Evolutionary conservation across 2,888 invertebrate species (phyloP).

Genomic region (Salticus scenicus): DNA sequence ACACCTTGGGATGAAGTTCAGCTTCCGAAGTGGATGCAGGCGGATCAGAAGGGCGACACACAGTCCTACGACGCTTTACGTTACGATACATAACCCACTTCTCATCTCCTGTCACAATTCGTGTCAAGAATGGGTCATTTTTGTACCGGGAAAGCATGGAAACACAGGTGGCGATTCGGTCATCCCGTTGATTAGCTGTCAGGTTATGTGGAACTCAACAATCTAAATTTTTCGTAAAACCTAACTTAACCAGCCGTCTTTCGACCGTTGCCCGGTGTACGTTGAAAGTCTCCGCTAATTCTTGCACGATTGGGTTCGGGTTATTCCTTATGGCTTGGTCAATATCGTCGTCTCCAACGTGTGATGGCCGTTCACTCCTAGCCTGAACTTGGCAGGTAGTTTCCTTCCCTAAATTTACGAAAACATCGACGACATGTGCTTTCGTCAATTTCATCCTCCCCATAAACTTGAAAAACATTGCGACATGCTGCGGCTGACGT

Average conservation of each 20-base stretch:
- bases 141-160: conserved; percentile 22
- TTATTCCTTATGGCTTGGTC: not conserved
- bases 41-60: not conserved
- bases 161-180: conserved; percentile 10
- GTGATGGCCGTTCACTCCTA: conserved; percentile 6
- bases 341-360: conserved; percentile 4
- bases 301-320: not conserved
- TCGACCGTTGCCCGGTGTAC: not conserved
- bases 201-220: conserved; percentile 11
- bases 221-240: conserved; percentile 8
- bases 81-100: conserved; percentile 6
- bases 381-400: not conserved
- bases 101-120: conserved; percentile 20
- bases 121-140: conserved; percentile 1
- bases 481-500: not conserved
- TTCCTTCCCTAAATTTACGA: conserved; percentile 13
- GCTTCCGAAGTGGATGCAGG: conserved; percentile 3
- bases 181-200: conserved; percentile 2
- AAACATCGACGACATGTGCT: conserved; percentile 8
- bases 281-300: conserved; percentile 2
- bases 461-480: conserved; percentile 30
- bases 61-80: conserved; percentile 7
- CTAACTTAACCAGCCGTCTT: not conserved
- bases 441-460: not conserved
- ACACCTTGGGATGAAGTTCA: not conserved